These are phyloP conservation scores for Nycticebus coucang DNA, from an alignment of 2,113 vertebrate genomes.

Conservation along the genomic window DNA sequence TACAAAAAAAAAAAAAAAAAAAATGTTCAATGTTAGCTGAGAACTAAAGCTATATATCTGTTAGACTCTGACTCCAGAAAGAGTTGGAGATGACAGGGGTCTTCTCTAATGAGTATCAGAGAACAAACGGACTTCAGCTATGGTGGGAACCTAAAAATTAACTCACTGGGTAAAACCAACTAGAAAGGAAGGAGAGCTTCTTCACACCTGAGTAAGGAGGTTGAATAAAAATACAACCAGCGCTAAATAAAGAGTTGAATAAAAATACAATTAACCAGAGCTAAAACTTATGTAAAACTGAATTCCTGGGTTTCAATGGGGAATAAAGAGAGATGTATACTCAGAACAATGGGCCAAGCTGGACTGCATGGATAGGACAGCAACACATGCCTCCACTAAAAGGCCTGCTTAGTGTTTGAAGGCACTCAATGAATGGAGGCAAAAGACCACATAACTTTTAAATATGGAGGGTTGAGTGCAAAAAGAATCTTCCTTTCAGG, in stretches of 20 bases:
- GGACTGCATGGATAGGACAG: background rate
- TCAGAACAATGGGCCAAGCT: background rate
- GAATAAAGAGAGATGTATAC: background rate
- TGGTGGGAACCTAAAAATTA: background rate
- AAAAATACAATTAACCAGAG: background rate
- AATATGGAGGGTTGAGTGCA: background rate
- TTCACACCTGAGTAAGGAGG: background rate
- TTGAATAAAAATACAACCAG: background rate
- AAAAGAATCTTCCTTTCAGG: background rate
- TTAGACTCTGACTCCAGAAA: background rate
- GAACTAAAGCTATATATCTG: background rate
- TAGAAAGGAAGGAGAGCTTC: conserved; percentile 16
- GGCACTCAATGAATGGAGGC: background rate
- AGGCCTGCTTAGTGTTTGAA: background rate
- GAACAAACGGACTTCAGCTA: background rate
- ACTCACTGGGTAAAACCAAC: conserved; percentile 1
- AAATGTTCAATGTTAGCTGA: background rate
- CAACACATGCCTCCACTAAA: background rate
- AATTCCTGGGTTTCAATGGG: background rate
- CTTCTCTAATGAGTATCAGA: background rate
- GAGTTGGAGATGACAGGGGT: background rate
- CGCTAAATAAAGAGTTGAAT: background rate
- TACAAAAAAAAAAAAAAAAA: too few species aligned
- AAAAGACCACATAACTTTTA: background rate
- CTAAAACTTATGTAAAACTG: background rate